phyloP scores from a whole-genome alignment of 1,140 invertebrate genomes.

The Hylaeus volcanicus region DNA sequence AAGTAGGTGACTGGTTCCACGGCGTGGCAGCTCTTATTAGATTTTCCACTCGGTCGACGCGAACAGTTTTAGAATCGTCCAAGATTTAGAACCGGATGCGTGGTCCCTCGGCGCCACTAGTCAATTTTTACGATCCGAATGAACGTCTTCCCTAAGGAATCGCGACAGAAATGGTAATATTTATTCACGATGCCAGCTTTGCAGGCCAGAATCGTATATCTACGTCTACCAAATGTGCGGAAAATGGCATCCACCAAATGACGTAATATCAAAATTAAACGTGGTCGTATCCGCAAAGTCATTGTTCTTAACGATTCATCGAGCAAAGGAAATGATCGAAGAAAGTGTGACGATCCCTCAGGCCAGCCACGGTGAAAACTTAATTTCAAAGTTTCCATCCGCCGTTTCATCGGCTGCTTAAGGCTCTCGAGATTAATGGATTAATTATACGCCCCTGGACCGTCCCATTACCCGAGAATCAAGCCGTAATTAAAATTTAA shows the following conservation, averaged over 20 bases:
- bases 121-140: not conserved
- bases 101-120: not conserved
- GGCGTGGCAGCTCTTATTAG: constrained; percentile 4
- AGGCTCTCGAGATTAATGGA: not conserved
- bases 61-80: constrained; percentile 28
- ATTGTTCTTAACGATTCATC: not conserved
- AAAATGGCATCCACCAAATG: too few relatives aligned
- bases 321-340: not conserved
- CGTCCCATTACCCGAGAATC: constrained; percentile 1
- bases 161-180: not conserved
- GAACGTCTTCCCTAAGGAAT: not conserved
- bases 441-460: constrained; percentile 21
- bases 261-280: too few relatives aligned
- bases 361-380: not conserved
- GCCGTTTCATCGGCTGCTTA: not conserved
- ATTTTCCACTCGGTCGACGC: constrained; percentile 14
- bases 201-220: too few relatives aligned
- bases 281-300: too few relatives aligned
- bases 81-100: constrained; percentile 17
- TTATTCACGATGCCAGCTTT: too few relatives aligned
- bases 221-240: too few relatives aligned
- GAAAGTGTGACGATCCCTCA: not conserved
- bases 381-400: not conserved
- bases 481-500: constrained; percentile 23
- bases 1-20: constrained; percentile 18